Percentiles rank a stretch among this genome's conserved stretches.
phyloP scores from a whole-genome alignment of 2,113 vertebrate species.

The Recurvirostra avosetta region DNA sequence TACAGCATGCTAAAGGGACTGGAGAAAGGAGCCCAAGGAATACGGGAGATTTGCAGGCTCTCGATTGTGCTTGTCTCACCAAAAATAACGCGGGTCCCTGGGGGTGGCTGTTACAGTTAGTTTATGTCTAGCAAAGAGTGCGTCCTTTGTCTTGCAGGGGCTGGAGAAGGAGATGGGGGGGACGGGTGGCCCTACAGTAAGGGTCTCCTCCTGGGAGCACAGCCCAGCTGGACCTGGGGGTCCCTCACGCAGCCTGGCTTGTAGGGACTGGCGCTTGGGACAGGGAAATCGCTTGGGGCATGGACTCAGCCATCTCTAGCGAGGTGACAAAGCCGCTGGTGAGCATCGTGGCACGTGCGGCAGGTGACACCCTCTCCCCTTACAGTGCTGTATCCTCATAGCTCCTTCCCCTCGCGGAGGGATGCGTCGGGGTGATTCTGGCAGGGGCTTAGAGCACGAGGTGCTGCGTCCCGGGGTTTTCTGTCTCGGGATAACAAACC shows the following conservation, averaged over 20 bases:
- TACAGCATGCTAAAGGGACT: neutral
- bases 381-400: rapidly evolving
- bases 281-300: neutral
- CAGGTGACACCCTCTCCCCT: neutral
- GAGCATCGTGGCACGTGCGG: rapidly evolving
- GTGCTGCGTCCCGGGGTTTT: neutral
- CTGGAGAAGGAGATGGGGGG: neutral
- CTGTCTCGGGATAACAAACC: neutral
- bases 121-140: neutral
- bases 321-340: neutral
- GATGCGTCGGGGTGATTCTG: rapidly evolving
- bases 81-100: neutral
- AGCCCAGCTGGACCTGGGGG: neutral
- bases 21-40: neutral
- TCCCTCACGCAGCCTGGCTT: rapidly evolving
- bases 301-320: rapidly evolving
- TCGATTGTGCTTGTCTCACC: neutral
- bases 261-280: neutral
- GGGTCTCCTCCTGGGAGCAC: neutral
- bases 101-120: neutral
- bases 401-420: rapidly evolving
- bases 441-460: rapidly evolving
- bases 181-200: neutral
- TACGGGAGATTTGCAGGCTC: neutral
- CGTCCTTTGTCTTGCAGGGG: neutral